phyloP scores from a whole-genome alignment of 2,888 invertebrate species.

The Acleris sparsana region DNA sequence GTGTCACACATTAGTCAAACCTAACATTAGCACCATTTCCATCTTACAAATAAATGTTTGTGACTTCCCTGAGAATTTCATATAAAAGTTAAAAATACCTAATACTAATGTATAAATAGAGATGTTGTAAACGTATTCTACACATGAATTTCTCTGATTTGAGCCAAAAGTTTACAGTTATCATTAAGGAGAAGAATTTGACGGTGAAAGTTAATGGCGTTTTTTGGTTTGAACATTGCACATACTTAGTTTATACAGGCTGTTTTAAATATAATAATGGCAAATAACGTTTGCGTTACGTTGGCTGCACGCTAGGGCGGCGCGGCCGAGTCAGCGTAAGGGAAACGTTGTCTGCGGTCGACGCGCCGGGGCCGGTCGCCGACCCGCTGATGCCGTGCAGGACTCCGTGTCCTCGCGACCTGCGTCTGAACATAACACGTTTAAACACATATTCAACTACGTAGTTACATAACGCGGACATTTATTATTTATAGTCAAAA shows the following conservation, averaged over 20 bases:
- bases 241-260: conserved; percentile 71
- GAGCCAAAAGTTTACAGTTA: conserved; percentile 73
- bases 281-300: conserved; percentile 72
- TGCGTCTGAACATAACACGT: conserved; percentile 57
- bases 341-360: conserved; percentile 70
- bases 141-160: conserved; percentile 76
- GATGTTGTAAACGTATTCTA: conserved; percentile 63
- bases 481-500: conserved; percentile 40
- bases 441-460: conserved; percentile 43
- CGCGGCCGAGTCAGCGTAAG: conserved; percentile 62
- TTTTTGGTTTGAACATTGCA: conserved; percentile 83
- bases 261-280: conserved; percentile 62
- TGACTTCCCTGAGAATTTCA: conserved; percentile 81
- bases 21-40: conserved; percentile 81
- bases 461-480: not conserved
- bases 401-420: conserved; percentile 50
- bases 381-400: conserved; percentile 49
- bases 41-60: conserved; percentile 81
- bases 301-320: conserved; percentile 70
- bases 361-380: conserved; percentile 38
- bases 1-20: conserved; percentile 82
- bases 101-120: conserved; percentile 81
- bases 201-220: conserved; percentile 77
- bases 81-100: conserved; percentile 83
- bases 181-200: conserved; percentile 68